Evolutionary conservation across 2,113 vertebrate species (phyloP).

Genomic region (Tragelaphus strepsiceros): DNA sequence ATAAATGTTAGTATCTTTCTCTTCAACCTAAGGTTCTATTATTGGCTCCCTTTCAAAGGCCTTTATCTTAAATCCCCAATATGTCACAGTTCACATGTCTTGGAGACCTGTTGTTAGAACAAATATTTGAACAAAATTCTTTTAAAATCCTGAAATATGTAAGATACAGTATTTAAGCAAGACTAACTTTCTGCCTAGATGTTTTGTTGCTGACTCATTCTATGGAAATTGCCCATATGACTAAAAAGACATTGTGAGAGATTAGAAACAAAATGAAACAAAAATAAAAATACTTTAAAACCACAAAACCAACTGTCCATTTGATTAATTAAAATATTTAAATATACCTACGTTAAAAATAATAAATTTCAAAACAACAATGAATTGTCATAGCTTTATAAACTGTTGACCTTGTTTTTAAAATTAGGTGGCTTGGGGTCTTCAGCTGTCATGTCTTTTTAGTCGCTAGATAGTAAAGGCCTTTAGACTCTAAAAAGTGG

Average conservation of each 20-base stretch:
- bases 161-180: background rate
- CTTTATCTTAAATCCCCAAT: background rate
- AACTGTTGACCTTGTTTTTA: background rate
- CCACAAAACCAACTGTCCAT: background rate
- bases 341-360: background rate
- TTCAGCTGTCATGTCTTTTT: background rate
- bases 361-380: background rate
- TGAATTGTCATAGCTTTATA: background rate
- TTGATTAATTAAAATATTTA: background rate
- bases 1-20: background rate
- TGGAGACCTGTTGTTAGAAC: background rate
- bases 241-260: background rate
- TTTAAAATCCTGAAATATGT: background rate
- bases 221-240: background rate
- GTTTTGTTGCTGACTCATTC: background rate
- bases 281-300: background rate
- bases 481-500: background rate
- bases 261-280: background rate
- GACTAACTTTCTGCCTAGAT: background rate
- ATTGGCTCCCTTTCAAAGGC: background rate
- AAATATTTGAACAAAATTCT: conserved; percentile 5
- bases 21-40: background rate
- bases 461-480: background rate
- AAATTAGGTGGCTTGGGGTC: background rate
- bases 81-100: background rate